Evolutionary conservation across 2,888 invertebrate genomes (phyloP), one percentile per base, ranked within the genome.

Genomic region (Agrilus mali): DNA sequence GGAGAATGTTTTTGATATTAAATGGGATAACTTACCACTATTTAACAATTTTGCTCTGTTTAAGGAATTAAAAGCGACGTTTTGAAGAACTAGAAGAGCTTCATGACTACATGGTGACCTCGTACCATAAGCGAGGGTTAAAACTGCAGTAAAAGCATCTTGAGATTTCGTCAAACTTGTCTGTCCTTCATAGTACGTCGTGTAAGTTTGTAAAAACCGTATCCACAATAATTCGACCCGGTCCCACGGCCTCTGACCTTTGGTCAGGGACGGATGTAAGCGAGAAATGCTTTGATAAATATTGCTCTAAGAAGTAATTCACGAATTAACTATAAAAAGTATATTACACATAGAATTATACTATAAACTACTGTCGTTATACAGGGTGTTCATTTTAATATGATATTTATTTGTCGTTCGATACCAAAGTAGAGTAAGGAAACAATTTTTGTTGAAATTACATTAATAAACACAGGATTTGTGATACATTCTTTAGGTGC

Each of bases 171-270:
- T 67, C 1, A 75, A 60, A 34, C 56, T 57, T 31, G 67, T 48
- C 53, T 76, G 76, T 6, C 76, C 75, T 58, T 77, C 77, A 2
- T 71, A 67, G 52, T 71, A 69, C 44, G 58, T 64, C 1, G 75
- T 70, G 45, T 72, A 72, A 12, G 67, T 67, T 42, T 68, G 63
- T 38, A 74, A 51, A 51, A 75, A 74, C 46, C 71, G 65, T 40
- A 76, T 56, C 66, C 73, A 76, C 33, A 72, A 59, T 7, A 66
- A 49, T 55, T 76, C 75, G 4, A 75, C 64, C 12, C 60, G 56
- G 38, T 72, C 70, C 73, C 73, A 74, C 2, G 72, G 70, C 51
- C 69, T 70, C 41, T 66, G 66, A 34, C 67, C 60, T 55, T 71
- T 74, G 0, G 73, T 73, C n/a, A 67, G 58, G 1, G 66, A 58